phyloP scores from a whole-genome alignment of 2,888 invertebrate species.

The Zygothrica quintamaculata region DNA sequence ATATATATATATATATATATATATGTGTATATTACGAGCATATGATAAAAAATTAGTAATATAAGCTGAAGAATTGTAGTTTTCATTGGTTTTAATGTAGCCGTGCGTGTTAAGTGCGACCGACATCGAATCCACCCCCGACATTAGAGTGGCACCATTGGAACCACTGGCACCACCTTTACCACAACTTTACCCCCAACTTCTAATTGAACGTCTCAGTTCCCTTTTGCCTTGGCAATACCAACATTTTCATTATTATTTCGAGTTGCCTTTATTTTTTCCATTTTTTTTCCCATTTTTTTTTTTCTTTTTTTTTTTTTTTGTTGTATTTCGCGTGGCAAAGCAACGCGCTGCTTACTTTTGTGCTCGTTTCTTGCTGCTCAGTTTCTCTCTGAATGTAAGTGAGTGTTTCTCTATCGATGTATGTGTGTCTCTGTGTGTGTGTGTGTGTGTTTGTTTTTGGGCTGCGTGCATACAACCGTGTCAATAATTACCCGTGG shows the following conservation, averaged over 20 bases:
- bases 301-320: no score
- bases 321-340: slow-evolving; percentile 80
- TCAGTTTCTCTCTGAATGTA: slow-evolving; percentile 38
- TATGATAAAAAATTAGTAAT: slow-evolving; percentile 74
- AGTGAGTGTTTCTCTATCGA: slow-evolving; percentile 4
- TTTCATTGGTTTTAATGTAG: slow-evolving; percentile 77
- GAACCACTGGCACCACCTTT: slow-evolving; percentile 31
- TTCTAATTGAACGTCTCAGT: slow-evolving; percentile 1
- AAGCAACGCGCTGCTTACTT: slow-evolving; percentile 62
- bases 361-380: slow-evolving; percentile 49
- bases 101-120: slow-evolving; percentile 76
- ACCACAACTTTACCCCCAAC: slow-evolving; percentile 18
- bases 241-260: slow-evolving; percentile 81
- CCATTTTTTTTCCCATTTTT: no score
- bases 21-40: slow-evolving; percentile 35
- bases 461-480: slow-evolving; percentile 83
- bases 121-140: slow-evolving; percentile 50
- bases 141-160: slow-evolving; percentile 15
- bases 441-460: slow-evolving; percentile 64
- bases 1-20: no score
- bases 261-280: slow-evolving; percentile 59
- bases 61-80: slow-evolving; percentile 77
- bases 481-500: slow-evolving; percentile 83
- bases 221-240: slow-evolving; percentile 31
- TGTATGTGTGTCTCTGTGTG: slow-evolving; percentile 30